Base-by-base conservation (phyloP, 2,888 invertebrate genomes). In the Acrobasis repandana region DNA sequence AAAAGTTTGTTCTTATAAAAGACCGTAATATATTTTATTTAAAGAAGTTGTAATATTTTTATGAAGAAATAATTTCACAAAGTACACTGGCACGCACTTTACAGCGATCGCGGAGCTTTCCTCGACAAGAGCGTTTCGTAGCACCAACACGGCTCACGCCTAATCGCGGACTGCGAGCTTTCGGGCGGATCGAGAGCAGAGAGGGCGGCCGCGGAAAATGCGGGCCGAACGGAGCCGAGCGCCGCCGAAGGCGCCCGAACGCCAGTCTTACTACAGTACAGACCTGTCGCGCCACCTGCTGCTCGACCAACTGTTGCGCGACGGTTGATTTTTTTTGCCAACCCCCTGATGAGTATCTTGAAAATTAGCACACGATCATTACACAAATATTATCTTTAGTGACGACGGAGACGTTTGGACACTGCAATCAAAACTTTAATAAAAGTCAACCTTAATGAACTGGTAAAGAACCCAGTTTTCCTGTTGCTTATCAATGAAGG, bases 271-370 rank as follows among this genome's bases (percentile, higher is more conserved):
- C 28, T 6, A 6, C 28, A 28, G 56, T 64, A 62, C 71, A 80
- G 89, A 90, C 91, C 90, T 90, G 90, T 86, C 90, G 83, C 82
- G 83, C 90, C 90, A 90, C 91, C 91, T 90, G 90, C 90, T 85
- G 77, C 82, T 71, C 77, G 74, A 79, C 90, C 91, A 92, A 91
- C 91, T 91, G 91, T 91, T 91, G 89, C 88, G 78, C 89, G 88
- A 87, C 91, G 89, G 92, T 91, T 90, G 87, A 86, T 88, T 90
- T 91, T 34, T 54, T 90, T 90, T 86, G 83, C 83, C 80, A 82
- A 80, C 82, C 80, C 75, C 80, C 75, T 72, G 71, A 77, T 68
- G 71, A 70, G 73, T 82, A 80, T 82, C 79, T 80, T 78, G 80
- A 82, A 87, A 88, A 88, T 88, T 86, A 85, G 88, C 86, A 80